Base-by-base conservation (phyloP, 2,797 vertebrate species). In the Bradypus variegatus region DNA sequence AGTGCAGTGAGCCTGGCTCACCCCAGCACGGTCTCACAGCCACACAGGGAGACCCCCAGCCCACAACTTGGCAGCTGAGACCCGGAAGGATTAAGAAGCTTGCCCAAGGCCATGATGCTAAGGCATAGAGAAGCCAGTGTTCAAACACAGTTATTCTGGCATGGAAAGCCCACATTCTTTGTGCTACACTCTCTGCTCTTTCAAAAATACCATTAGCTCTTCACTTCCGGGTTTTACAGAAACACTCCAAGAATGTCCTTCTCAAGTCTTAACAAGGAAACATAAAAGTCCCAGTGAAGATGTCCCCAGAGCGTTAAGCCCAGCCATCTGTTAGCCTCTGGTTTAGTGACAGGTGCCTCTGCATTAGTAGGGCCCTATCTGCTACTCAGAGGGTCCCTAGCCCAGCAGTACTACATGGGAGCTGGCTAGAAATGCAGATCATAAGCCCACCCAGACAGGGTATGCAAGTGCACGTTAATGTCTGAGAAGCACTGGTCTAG, bases 1-100 rank as follows among this genome's bases (percentile, higher is more conserved):
- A 1, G 1, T 2, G 19, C 55, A 27, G 41, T 50, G 62, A 3
- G 8, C 83, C 36, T 36, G 33, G 6, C 41, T 16, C 0, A 0
- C 33, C 0, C 33, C 36, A 31, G 19, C 27, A 5, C 18, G n/a
- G 62, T 18, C 60, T 78, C 67, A 79, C 7, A 31, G 12, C 62
- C 33, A 60, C 21, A 6, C 6, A 0, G 27, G 6, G 7, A 78
- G 60, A 89, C 6, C 69, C 33, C 48, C 13, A 11, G 2, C 27
- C 58, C 53, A 58, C 27, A 85, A 33, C 65, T 14, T 33, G 79
- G 38, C 83, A 70, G 58, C 90, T 75, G 82, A 83, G 58, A 53
- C 45, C 58, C 75, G 55, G 38, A 36, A 69, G 67, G 53, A 67
- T 5, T 0, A 60, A 10, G 15, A 60, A 36, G 70, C 72, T 70